Base-by-base conservation (phyloP, 1,140 invertebrate genomes). In the Lutraria rhynchaena region DNA sequence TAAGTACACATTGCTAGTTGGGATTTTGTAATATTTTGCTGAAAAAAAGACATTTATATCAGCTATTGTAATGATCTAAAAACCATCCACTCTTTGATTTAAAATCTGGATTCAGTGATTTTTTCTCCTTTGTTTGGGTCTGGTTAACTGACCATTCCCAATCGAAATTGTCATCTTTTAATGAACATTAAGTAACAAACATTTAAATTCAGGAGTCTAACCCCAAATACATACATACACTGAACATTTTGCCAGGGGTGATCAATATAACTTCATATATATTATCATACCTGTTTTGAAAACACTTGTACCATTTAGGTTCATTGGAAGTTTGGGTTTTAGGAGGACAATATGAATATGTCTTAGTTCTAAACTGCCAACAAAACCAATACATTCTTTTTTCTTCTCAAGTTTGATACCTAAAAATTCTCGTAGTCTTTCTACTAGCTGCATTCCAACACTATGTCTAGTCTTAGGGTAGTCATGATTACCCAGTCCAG, bases 301-400 rank as follows among this genome's bases (percentile, higher is more conserved):
- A 7, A 86, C 85, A 78, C 85, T 86, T 31, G 49, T 51, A 51
- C 85, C 85, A 78, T 83, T 86, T 19, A 86, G 57, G 67, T 86
- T 86, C 85, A 86, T 86, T 0, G 83, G 41, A 33, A 81, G 49
- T 80, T 83, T 85, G 4, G 85, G 85, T 70, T 85, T 85, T 15
- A 86, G 51, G 33, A 86, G 65, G 27, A 83, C 55, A 9, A 86
- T 3, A 15, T 82, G 27, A 22, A 78, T 46, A 27, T 57, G 46
- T 63, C 44, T 33, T 1, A 86, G 19, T 17, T 41, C 35, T 41
- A 57, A 57, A n/a, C 37, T 24, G 35, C 67, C 67, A 0, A 85
- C 61, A 75, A 78, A 82, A 0, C 85, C 85, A 0, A 63, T 15
- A 51, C 74, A 75, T 27, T 63, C 67, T 67, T 65, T 65, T n/a